These are phyloP conservation scores for Leptonema lineaticorne DNA, from an alignment of 1,140 invertebrate species.

Conservation along the genomic window DNA sequence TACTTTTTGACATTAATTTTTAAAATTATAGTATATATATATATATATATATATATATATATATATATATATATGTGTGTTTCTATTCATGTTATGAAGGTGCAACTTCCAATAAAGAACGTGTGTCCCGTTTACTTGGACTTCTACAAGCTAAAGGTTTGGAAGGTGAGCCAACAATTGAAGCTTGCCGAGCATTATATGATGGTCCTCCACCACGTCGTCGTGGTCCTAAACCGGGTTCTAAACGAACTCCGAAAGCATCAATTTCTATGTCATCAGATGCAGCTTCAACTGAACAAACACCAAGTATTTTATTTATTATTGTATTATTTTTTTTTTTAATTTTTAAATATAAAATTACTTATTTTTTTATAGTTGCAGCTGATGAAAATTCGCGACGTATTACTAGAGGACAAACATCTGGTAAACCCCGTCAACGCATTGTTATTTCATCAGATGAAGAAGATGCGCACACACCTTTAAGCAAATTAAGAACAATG, in stretches of 20 bases:
- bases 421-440: slow-evolving; percentile 53
- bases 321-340: neutral
- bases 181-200: slow-evolving; percentile 54
- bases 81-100: slow-evolving; percentile 48
- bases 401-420: slow-evolving; percentile 55
- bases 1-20: neutral
- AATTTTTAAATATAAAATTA: neutral
- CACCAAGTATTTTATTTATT: neutral
- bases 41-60: no score
- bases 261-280: neutral
- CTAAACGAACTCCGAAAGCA: slow-evolving; percentile 48
- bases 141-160: slow-evolving; percentile 49
- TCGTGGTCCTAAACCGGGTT: slow-evolving; percentile 45
- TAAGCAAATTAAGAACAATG: slow-evolving; percentile 36
- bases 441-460: slow-evolving; percentile 57
- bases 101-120: slow-evolving; percentile 55
- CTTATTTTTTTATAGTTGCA: neutral
- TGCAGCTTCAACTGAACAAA: neutral
- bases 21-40: neutral
- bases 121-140: slow-evolving; percentile 51
- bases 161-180: slow-evolving; percentile 53
- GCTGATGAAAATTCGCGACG: slow-evolving; percentile 45
- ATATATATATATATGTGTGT: slow-evolving; percentile 31
- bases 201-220: slow-evolving; percentile 44
- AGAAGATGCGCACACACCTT: slow-evolving; percentile 47